A percentile compares a stretch with the other conserved stretches of the same genome.
Evolutionary conservation across 2,888 invertebrate genomes (phyloP).

Genomic region (Thymelicus sylvestris): DNA sequence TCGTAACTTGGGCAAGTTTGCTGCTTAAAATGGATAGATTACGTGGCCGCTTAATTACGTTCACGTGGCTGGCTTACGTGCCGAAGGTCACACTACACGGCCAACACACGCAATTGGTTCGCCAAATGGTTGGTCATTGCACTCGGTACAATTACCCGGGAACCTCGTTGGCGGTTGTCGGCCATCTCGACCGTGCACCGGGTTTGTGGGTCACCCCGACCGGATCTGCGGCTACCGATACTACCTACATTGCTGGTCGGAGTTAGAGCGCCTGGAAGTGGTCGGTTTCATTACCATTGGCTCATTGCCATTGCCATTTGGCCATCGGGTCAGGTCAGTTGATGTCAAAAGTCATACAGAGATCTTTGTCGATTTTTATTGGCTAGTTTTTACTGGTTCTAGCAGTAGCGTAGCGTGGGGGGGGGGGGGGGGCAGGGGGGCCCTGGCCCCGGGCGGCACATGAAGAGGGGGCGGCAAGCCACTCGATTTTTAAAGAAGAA

Average conservation of each 20-base stretch:
- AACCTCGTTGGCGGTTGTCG: constrained; percentile 49
- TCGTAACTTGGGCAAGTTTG: too few relatives aligned
- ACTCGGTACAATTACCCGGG: constrained; percentile 59
- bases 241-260: constrained; percentile 38
- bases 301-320: constrained; percentile 10
- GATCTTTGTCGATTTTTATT: too few relatives aligned
- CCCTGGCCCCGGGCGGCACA: too few relatives aligned
- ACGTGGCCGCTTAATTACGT: not conserved
- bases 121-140: constrained; percentile 56
- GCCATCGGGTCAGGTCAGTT: not conserved
- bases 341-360: too few relatives aligned
- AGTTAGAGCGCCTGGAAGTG: constrained; percentile 24
- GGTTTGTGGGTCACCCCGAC: constrained; percentile 72
- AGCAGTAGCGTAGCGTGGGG: too few relatives aligned
- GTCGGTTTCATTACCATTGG: constrained; percentile 19
- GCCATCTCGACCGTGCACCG: constrained; percentile 55
- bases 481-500: too few relatives aligned
- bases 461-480: too few relatives aligned
- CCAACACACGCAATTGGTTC: constrained; percentile 16
- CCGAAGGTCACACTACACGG: constrained; percentile 20
- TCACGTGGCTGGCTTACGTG: constrained; percentile 2
- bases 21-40: too few relatives aligned
- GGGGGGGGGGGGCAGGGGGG: too few relatives aligned
- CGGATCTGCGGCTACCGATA: constrained; percentile 52
- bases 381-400: too few relatives aligned